A percentile compares a stretch with the other conserved stretches of the same genome.
phyloP scores from a whole-genome alignment of 2,888 invertebrate species.

The Trachelus iudaicus region DNA sequence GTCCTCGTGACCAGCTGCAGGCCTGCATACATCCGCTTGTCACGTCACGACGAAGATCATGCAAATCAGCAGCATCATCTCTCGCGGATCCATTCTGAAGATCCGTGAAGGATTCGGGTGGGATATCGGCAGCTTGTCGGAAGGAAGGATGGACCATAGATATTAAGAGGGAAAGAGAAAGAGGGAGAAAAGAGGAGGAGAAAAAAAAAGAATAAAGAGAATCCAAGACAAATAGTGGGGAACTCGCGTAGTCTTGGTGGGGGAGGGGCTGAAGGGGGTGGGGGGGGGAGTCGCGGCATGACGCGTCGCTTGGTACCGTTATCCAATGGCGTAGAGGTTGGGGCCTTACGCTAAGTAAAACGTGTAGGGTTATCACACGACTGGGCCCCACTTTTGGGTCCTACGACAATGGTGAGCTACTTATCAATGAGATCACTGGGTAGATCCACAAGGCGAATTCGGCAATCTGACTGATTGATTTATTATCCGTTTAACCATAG shows the following conservation, averaged over 20 bases:
- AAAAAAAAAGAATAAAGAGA: neutral
- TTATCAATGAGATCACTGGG: conserved; percentile 63
- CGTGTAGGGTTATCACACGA: conserved; percentile 7
- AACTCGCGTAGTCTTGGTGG: conserved; percentile 8
- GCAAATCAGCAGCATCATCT: conserved; percentile 41
- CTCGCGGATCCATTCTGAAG: conserved; percentile 10
- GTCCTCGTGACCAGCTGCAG: conserved; percentile 16
- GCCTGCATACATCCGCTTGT: conserved; percentile 52
- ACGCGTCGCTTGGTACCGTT: conserved; percentile 59
- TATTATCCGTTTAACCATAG: neutral
- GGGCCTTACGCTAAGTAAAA: conserved; percentile 3
- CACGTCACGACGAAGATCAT: conserved; percentile 51
- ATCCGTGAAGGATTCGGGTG: conserved; percentile 42
- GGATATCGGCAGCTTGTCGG: conserved; percentile 43
- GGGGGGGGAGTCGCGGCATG: conserved; percentile 42
- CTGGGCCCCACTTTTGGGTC: conserved; percentile 37
- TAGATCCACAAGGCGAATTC: conserved; percentile 50
- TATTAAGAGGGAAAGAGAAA: neutral
- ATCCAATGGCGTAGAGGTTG: conserved; percentile 54
- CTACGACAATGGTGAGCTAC: conserved; percentile 60
- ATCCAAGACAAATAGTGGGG: neutral
- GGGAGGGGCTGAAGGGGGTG: conserved; percentile 25
- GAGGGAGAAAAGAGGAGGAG: neutral
- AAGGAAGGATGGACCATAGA: conserved; percentile 16
- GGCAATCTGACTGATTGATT: conserved; percentile 24